Base-by-base conservation (phyloP, 2,888 invertebrate genomes). In the Dorcus parallelipipedus region DNA sequence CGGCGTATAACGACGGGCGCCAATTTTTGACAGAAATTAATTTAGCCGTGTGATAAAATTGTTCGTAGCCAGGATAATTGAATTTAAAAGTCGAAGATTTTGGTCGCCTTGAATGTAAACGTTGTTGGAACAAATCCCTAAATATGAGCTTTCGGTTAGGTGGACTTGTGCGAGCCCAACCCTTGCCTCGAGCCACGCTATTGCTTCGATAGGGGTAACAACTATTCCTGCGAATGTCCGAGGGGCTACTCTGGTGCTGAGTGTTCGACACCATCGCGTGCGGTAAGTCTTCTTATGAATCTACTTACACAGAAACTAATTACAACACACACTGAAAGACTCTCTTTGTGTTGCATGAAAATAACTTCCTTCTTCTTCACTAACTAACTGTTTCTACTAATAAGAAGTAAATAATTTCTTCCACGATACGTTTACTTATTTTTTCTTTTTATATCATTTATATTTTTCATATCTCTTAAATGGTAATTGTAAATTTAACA, bases 181-280 rank as follows among this genome's bases (percentile, higher is more conserved):
- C 89, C 88, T 7, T 90, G 90, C 73, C 82, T 85, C 26, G 80
- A 82, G 67, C 86, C 83, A 64, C 85, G 85, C 61, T 84, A 82
- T 71, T 90, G 90, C 77, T 81, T 87, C 70, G 89, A 90, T 79
- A 85, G 83, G 72, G 90, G 89, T 64, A 87, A 89, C 79, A 88
- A 83, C 75, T 88, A 87, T 76, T 84, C 84, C 58, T 90, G 90
- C 77, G 88, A 89, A 73, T 90, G 90, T 74, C 88, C 87, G 10
- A 83, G 82, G 65, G 89, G 89, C 56, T 86, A 82, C 73, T 84
- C 86, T 60, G 89, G 87, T 54, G 83, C 85, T 54, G 86, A 88
- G 76, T 89, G 89, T 76, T 84, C 84, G 69, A 82, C 84, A 70
- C 85, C 86, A 23, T 81, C 83, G 60, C 81, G 83, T 79, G 85